Conservation (phyloP, 2,113 vertebrate species). For the Peromyscus leucopus region DNA sequence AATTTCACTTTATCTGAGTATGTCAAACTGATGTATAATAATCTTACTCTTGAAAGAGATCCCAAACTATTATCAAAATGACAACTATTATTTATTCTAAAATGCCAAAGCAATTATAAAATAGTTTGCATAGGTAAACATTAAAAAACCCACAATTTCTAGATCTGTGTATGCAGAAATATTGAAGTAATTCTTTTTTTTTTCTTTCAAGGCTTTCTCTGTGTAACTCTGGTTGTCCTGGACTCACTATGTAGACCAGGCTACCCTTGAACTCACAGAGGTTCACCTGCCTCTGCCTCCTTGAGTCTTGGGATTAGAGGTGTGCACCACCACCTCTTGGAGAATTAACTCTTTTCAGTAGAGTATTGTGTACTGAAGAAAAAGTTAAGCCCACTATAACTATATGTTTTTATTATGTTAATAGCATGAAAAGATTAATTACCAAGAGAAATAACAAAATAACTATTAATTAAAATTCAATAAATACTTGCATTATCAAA, state of each 20-base stretch:
- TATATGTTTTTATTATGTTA: background rate
- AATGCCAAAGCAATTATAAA: background rate
- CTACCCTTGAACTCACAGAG: background rate
- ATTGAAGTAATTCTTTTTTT: background rate
- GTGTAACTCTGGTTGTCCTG: background rate
- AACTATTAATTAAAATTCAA: constrained; percentile 38
- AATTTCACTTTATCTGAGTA: background rate
- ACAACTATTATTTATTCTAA: background rate
- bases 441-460: background rate
- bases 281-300: background rate
- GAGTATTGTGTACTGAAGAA: background rate
- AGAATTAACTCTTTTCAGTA: background rate
- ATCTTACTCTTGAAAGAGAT: background rate
- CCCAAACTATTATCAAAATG: background rate
- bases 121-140: background rate
- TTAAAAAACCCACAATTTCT: background rate
- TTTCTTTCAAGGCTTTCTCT: background rate
- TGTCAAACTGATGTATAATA: background rate
- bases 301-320: background rate
- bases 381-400: background rate
- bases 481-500: background rate
- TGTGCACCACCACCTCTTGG: background rate
- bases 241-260: background rate
- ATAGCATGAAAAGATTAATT: background rate
- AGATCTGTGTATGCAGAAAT: background rate